Evolutionary conservation across 2,113 vertebrate genomes (phyloP).

Genomic region (Mustela lutreola): DNA sequence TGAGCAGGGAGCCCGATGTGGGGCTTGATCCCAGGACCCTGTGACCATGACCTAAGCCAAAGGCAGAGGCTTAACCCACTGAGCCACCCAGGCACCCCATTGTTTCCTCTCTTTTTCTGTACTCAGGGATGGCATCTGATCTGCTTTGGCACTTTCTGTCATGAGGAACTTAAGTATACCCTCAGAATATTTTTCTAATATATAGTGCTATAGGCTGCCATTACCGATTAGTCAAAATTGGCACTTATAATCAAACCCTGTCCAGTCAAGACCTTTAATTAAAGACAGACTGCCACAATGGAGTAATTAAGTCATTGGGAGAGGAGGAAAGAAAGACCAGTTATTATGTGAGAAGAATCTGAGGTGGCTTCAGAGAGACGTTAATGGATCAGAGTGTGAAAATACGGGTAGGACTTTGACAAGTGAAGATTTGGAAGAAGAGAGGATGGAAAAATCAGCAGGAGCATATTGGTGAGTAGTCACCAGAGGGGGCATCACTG

Average conservation of each 20-base stretch:
- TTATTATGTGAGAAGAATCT: neutral
- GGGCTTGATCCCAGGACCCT: no score
- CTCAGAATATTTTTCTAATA: neutral
- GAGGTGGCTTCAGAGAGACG: neutral
- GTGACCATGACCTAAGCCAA: no score
- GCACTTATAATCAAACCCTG: neutral
- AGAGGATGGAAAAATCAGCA: neutral
- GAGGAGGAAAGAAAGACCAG: neutral
- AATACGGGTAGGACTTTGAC: neutral
- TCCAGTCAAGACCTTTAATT: neutral
- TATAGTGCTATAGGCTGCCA: neutral
- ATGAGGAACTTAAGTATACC: neutral
- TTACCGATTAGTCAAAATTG: neutral
- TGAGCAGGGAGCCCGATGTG: no score
- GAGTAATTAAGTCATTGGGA: neutral
- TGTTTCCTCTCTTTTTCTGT: neutral
- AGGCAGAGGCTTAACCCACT: no score
- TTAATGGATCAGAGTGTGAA: neutral
- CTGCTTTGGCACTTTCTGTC: neutral
- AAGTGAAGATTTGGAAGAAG: neutral
- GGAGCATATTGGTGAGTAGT: neutral
- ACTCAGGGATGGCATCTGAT: neutral
- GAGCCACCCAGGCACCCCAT: neutral
- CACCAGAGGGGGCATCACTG: neutral
- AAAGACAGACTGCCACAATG: neutral